Conservation (phyloP, 2,797 vertebrate species). For the Crypturellus tataupa region DNA sequence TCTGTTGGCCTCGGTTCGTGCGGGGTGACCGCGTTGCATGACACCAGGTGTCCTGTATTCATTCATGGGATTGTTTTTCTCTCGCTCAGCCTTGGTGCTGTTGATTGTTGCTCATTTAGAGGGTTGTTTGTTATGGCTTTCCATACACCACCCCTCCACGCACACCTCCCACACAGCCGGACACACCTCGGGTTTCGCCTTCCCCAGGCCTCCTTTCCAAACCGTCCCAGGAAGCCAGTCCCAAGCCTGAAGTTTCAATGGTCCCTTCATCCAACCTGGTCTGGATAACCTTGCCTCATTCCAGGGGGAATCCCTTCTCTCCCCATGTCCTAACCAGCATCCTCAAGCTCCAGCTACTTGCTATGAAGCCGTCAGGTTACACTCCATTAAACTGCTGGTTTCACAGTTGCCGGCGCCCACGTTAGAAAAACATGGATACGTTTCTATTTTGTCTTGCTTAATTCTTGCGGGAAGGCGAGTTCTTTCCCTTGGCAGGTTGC, state of each 20-base stretch:
- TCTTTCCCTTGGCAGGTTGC: neutral
- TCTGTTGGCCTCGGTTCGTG: accelerated
- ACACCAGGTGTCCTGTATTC: accelerated
- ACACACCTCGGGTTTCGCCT: neutral
- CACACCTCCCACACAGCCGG: neutral
- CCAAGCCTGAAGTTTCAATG: neutral
- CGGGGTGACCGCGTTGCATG: neutral
- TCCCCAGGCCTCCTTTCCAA: neutral
- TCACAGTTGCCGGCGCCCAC: neutral
- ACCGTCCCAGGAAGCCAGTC: neutral
- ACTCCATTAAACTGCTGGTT: neutral
- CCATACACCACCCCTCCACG: slow-evolving; percentile 8
- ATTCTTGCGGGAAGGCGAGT: neutral
- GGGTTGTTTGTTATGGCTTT: slow-evolving; percentile 39
- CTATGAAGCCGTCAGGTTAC: neutral
- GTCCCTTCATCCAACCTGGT: neutral
- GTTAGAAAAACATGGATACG: accelerated
- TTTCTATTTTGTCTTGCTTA: neutral
- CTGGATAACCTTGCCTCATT: neutral
- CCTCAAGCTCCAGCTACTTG: neutral
- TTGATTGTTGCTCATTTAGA: slow-evolving; percentile 21
- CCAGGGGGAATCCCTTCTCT: neutral
- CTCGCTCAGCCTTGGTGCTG: neutral
- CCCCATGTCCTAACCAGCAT: accelerated
- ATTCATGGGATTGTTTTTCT: neutral